phyloP scores from a whole-genome alignment of 2,113 vertebrate genomes.

The Macaca nemestrina region DNA sequence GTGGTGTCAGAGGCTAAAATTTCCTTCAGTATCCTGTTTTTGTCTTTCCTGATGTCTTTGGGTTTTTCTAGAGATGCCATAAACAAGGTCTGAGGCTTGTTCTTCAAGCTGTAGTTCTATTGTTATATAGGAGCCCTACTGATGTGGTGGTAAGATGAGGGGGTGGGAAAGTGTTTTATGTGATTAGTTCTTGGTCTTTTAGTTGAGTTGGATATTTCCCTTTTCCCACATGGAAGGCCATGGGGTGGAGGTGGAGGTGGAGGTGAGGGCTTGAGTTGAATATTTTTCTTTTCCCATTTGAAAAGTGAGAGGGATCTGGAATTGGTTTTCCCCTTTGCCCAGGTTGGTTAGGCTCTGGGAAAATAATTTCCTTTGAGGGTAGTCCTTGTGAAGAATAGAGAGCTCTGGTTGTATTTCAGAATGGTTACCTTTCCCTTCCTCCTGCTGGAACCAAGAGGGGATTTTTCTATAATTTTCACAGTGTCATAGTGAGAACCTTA shows the following conservation, averaged over 20 bases:
- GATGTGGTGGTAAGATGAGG: no score
- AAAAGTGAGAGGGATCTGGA: neutral
- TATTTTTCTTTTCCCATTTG: neutral
- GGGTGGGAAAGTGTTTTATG: neutral
- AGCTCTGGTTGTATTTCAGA: neutral
- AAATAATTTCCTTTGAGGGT: neutral
- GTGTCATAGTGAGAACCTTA: neutral
- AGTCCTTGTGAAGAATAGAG: neutral
- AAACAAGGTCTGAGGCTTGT: neutral
- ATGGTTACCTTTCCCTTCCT: no score
- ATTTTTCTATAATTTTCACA: neutral
- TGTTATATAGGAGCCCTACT: fast-evolving
- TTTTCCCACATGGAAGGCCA: neutral
- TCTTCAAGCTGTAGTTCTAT: neutral
- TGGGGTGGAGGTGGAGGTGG: neutral
- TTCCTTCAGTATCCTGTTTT: neutral
- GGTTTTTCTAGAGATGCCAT: neutral
- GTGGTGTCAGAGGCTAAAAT: neutral
- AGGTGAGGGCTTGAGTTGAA: neutral
- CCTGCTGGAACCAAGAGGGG: neutral
- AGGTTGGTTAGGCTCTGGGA: neutral
- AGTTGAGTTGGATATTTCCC: neutral
- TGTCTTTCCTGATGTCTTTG: neutral
- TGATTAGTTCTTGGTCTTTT: neutral
- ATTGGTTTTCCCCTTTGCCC: neutral